Conservation (phyloP, 2,888 invertebrate genomes). For the Pycnomerus fuliginosus region DNA sequence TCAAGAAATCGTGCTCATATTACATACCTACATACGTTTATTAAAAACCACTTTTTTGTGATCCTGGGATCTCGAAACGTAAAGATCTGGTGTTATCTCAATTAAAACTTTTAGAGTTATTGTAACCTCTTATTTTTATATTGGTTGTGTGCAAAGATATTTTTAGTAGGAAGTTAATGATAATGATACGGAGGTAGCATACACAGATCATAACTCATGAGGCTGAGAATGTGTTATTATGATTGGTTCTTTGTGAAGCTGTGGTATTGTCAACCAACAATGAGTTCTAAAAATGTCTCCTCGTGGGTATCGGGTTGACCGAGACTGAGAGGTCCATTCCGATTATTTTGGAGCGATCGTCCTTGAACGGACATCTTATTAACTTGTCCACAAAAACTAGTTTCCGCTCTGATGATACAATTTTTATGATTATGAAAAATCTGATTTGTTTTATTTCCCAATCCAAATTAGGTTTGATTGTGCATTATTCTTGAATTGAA, state of each 20-base stretch:
- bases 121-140: too few species aligned
- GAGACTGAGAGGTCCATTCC: slow-evolving; percentile 11
- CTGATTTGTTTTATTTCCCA: slow-evolving; percentile 14
- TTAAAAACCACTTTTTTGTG: too few species aligned
- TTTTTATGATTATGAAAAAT: slow-evolving; percentile 11
- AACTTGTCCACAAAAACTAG: slow-evolving; percentile 20
- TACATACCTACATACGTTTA: too few species aligned
- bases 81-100: too few species aligned
- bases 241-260: slow-evolving; percentile 25
- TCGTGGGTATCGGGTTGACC: slow-evolving; percentile 17
- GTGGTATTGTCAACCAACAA: slow-evolving; percentile 26
- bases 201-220: slow-evolving; percentile 15
- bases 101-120: too few species aligned
- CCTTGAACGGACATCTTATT: slow-evolving; percentile 24
- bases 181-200: slow-evolving; percentile 10
- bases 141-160: slow-evolving; percentile 23
- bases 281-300: slow-evolving; percentile 21
- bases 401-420: slow-evolving; percentile 17
- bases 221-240: slow-evolving; percentile 25
- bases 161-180: slow-evolving; percentile 25
- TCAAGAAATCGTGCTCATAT: too few species aligned
- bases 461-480: slow-evolving; percentile 11
- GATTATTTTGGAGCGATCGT: slow-evolving; percentile 23
- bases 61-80: too few species aligned
- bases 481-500: slow-evolving; percentile 8